Conservation (phyloP, 2,888 invertebrate species). For the Mythimna loreyi region DNA sequence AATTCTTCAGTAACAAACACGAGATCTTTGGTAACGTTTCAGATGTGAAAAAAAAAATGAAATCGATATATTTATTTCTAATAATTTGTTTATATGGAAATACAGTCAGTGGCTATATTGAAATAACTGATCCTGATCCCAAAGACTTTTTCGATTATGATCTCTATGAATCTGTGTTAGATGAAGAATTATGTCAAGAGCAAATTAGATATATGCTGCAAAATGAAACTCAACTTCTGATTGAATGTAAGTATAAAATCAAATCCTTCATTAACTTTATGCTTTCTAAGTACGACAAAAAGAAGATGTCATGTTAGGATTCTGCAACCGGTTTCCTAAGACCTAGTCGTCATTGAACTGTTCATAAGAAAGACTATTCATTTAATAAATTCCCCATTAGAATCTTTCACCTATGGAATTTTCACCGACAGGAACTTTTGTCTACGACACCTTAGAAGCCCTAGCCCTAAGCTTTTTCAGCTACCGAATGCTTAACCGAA, state of each 20-base stretch:
- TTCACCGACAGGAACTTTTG: no score
- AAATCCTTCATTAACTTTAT: no score
- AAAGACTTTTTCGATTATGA: slow-evolving; percentile 74
- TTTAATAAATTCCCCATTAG: no score
- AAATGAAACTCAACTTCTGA: slow-evolving; percentile 66
- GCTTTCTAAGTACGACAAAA: no score
- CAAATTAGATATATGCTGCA: slow-evolving; percentile 73
- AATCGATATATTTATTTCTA: slow-evolving; percentile 9
- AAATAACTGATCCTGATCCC: slow-evolving; percentile 58
- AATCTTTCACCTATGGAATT: no score
- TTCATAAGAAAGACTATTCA: no score
- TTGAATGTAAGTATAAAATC: slow-evolving; percentile 75
- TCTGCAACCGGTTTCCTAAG: no score
- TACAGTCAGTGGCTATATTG: slow-evolving; percentile 53
- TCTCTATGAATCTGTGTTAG: slow-evolving; percentile 76
- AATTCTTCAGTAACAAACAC: slow-evolving; percentile 12
- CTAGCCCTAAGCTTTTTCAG: no score
- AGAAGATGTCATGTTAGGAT: no score
- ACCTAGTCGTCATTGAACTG: no score
- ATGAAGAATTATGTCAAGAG: slow-evolving; percentile 74
- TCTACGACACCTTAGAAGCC: no score
- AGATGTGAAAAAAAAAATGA: slow-evolving; percentile 30
- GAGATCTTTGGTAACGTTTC: neutral
- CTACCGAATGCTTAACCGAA: no score
- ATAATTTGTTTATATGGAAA: slow-evolving; percentile 29